phyloP scores from a whole-genome alignment of 30 jellyfish, hydroid and myxozoan genomes.

The Turritopsis dohrnii region DNA sequence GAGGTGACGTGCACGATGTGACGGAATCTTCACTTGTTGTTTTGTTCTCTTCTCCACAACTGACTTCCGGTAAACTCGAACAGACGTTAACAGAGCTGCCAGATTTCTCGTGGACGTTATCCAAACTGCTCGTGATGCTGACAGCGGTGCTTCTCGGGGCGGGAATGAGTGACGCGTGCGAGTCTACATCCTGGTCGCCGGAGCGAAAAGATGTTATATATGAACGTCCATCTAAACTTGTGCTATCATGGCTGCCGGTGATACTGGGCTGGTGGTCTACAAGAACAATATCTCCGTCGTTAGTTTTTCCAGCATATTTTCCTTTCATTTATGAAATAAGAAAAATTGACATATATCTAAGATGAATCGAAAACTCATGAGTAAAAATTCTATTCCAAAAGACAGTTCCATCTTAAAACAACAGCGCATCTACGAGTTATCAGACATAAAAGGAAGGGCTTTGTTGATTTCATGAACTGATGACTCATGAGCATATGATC shows the following conservation, averaged over 20 bases:
- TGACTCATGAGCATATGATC: no score
- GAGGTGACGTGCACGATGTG: not conserved
- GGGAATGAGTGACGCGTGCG: conserved; percentile 92
- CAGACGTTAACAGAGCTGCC: conserved; percentile 52
- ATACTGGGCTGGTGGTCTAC: conserved; percentile 93
- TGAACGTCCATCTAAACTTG: conserved; percentile 89
- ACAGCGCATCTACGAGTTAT: no score
- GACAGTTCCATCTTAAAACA: no score
- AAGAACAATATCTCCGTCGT: no score
- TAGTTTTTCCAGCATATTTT: no score
- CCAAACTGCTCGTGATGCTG: conserved; percentile 90
- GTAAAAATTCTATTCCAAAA: no score
- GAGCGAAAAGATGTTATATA: conserved; percentile 72
- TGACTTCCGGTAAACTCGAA: conserved; percentile 71
- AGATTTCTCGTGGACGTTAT: conserved; percentile 63
- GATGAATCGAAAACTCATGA: no score
- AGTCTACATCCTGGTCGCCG: conserved; percentile 88
- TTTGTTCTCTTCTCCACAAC: conserved; percentile 4
- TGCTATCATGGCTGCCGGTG: conserved; percentile 92
- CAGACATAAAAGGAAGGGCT: no score
- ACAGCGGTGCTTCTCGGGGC: conserved; percentile 97
- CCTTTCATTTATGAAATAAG: no score
- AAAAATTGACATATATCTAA: no score
- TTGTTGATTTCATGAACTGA: no score
- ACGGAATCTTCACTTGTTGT: not conserved